A percentile compares a stretch with the other conserved stretches of the same genome.
These are phyloP conservation scores for Pammene fasciana DNA, from an alignment of 2,888 invertebrate species.

Conservation along the genomic window DNA sequence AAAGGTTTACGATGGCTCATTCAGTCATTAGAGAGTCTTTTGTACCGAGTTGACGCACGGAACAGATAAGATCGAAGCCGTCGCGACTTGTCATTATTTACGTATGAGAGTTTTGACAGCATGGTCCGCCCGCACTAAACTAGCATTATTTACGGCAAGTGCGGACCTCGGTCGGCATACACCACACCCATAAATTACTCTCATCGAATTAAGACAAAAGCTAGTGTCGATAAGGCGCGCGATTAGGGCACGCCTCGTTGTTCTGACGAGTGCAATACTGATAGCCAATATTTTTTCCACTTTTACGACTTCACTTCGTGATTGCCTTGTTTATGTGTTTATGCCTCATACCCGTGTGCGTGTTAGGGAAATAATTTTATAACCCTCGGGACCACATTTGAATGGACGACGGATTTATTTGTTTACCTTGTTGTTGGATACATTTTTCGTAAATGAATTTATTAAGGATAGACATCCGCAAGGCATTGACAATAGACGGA, in stretches of 20 bases:
- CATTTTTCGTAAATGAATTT: conserved; percentile 57
- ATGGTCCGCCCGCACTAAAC: conserved; percentile 66
- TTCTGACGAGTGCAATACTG: conserved; percentile 70
- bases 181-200: conserved; percentile 66
- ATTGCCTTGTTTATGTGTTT: conserved; percentile 55
- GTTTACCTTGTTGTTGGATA: conserved; percentile 46
- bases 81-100: conserved; percentile 75
- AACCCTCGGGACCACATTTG: conserved; percentile 16
- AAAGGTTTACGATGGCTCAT: conserved; percentile 79
- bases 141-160: conserved; percentile 77
- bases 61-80: conserved; percentile 73
- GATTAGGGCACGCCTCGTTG: conserved; percentile 73
- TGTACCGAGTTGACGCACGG: conserved; percentile 72
- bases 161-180: conserved; percentile 55
- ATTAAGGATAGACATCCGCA: conserved; percentile 71
- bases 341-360: conserved; percentile 38
- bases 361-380: conserved; percentile 30
- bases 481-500: conserved; percentile 71
- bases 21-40: conserved; percentile 79
- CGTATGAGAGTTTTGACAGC: conserved; percentile 77
- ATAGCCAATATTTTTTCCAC: conserved; percentile 71
- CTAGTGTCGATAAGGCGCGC: conserved; percentile 69
- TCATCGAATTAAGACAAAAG: conserved; percentile 81
- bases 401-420: conserved; percentile 33
- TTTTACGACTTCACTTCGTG: conserved; percentile 69